Evolutionary conservation across 2,797 vertebrate species (phyloP), one percentile per base, ranked within the genome.

Genomic region (Protosalanx chinensis): DNA sequence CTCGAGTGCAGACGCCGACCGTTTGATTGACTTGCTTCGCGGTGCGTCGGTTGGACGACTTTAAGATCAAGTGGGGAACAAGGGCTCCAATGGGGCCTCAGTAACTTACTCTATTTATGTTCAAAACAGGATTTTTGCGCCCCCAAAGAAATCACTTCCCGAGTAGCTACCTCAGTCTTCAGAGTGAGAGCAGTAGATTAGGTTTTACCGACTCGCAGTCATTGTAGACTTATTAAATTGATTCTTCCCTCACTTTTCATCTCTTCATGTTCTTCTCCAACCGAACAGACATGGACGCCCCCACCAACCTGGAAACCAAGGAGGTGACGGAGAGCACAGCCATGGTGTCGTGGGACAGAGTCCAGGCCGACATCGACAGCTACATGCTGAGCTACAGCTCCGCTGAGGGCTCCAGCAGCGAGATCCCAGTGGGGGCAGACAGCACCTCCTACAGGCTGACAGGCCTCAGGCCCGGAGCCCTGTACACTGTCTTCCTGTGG

Each of bases 381-480:
- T 95, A 95, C 72, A 65, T 89, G 73, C 81, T 94, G 64, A 91
- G 79, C 76, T 93, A 93, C 83, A 87, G 76, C 63, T 93, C 91
- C 0, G 76, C 82, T 5, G 84, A 91, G 0, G 90, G 93, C 37
- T 81, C 85, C 64, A 83, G 82, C 70, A 76, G 33, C 60, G 91
- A 95, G 64, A 80, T 90, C 18, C 76, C 76, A 0, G 68, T 95
- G 59, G 85, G 83, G 37, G 75, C 91, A 74, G 89, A 91, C 16
- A 87, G 81, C 75, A 87, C 63, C 68, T 82, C 88, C 70, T 80
- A 90, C 37, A 73, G 63, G 23, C 85, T 95, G 76, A 91, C 70
- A 3, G 90, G 81, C 61, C 81, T 95, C 77, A 92, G 72, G 81
- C 92, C 93, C 0, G 94, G 92, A 3, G 71, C 79, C 62, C 72